A percentile compares a stretch with the other conserved stretches of the same genome.
Evolutionary conservation across 2,888 invertebrate species (phyloP).

Genomic region (Pollenia amentaria): DNA sequence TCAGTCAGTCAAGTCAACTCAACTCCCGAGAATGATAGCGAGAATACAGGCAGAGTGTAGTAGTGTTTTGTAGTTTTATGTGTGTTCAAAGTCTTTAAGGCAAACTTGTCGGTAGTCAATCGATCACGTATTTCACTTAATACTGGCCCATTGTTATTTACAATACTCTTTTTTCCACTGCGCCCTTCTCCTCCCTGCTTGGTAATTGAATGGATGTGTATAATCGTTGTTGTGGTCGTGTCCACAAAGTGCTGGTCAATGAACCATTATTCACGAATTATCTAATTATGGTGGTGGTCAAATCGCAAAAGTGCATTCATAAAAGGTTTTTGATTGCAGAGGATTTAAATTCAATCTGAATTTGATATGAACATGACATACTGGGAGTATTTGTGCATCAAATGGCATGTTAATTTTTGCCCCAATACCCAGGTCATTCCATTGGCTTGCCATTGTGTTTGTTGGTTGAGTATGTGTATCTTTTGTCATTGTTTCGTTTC

Average conservation of each 20-base stretch:
- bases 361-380: slow-evolving; percentile 64
- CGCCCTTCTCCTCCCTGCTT: background rate
- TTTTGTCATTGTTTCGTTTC: slow-evolving; percentile 37
- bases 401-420: slow-evolving; percentile 64
- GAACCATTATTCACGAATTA: slow-evolving; percentile 69
- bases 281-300: slow-evolving; percentile 69
- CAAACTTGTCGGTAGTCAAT: slow-evolving; percentile 79
- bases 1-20: slow-evolving; percentile 64
- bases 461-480: background rate
- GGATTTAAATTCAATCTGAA: slow-evolving; percentile 49
- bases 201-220: background rate
- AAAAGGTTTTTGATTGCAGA: slow-evolving; percentile 32
- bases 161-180: slow-evolving; percentile 2
- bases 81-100: slow-evolving; percentile 63
- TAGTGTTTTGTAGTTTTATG: slow-evolving; percentile 1
- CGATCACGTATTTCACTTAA: slow-evolving; percentile 80
- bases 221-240: slow-evolving; percentile 45
- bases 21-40: slow-evolving; percentile 11
- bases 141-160: slow-evolving; percentile 62
- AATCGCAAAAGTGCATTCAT: slow-evolving; percentile 12
- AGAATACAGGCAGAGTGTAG: background rate
- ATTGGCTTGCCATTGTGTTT: slow-evolving; percentile 34
- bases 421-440: slow-evolving; percentile 21
- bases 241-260: slow-evolving; percentile 56
- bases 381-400: slow-evolving; percentile 48